Base-by-base conservation (phyloP, 2,888 invertebrate species). In the Parapristionchus giblindavisi region DNA sequence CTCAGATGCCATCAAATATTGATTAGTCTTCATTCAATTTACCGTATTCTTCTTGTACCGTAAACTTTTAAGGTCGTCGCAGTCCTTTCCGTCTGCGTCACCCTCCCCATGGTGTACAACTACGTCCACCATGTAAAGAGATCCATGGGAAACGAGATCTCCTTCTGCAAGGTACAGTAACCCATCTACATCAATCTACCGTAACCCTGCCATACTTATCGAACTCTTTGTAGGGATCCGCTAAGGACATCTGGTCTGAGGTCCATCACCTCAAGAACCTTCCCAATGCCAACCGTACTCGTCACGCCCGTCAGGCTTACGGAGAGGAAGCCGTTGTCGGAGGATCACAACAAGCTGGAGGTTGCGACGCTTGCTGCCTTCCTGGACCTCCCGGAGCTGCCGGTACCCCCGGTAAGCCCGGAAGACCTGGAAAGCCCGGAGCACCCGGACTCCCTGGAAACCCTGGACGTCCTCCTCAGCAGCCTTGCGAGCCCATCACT, bases 101-200 rank as follows among this genome's bases (percentile, higher is more conserved):
- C 86, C 21, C 80, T 86, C 60, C 86, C 86, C 21, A 86, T 86
- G 86, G 86, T 86, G 34, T 87, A 86, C 84, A 86, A 85, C 81
- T 86, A 86, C 77, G 86, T 86, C 43, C 83, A 83, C 72, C 82
- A 85, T 63, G 86, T 86, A 36, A 83, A 84, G 75, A 77, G 81
- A 29, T 79, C 80, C 66, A 87, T 87, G 85, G 84, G 84, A 74
- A 83, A 80, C 74, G 86, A 86, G 78, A 83, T 86, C 79, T 79
- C 77, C 65, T 86, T 84, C 80, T 86, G 86, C 83, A 86, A 85
- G 77, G 84, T 81, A 66, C 63, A 17, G 40, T 65, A 61, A 8
- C 52, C 32, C 21, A n/a, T n/a, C n/a, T n/a, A n/a, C 21, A 14
- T 21, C 11, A 48, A 34, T 21, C n/a, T 51, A 36, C 24, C 51